Evolutionary conservation across 2,888 invertebrate species (phyloP).

Genomic region (Nasonia oneida): DNA sequence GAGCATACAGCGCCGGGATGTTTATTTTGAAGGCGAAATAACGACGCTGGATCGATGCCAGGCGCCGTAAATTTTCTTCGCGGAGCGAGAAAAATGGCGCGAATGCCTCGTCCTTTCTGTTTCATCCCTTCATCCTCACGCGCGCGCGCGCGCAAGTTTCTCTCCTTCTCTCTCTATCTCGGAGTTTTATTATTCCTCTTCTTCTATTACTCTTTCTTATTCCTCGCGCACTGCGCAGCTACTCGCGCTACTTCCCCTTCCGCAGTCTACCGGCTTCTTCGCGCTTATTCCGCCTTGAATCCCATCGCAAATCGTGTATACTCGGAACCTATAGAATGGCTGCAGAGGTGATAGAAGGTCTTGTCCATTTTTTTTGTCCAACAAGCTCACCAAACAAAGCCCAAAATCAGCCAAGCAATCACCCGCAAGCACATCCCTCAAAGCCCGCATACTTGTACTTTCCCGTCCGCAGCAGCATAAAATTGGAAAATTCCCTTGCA

Average conservation of each 20-base stretch:
- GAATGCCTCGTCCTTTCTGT: constrained; percentile 71
- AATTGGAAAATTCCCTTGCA: constrained; percentile 56
- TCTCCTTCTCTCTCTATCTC: constrained; percentile 42
- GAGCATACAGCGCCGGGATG: constrained; percentile 65
- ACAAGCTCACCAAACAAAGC: too few species aligned
- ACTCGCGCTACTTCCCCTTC: background rate
- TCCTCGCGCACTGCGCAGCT: constrained; percentile 20
- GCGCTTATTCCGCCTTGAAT: constrained; percentile 29
- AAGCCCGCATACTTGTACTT: too few species aligned
- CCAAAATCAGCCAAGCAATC: too few species aligned
- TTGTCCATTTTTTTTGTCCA: too few species aligned
- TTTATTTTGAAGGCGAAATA: constrained; percentile 76
- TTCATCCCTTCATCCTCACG: constrained; percentile 58
- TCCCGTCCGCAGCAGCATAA: constrained; percentile 38
- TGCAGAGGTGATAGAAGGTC: too few species aligned
- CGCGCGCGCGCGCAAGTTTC: constrained; percentile 8
- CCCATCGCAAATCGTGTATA: constrained; percentile 44
- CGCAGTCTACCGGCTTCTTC: background rate
- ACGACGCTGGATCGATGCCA: constrained; percentile 77
- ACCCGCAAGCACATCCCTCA: too few species aligned
- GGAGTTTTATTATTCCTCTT: constrained; percentile 47
- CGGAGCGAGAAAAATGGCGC: constrained; percentile 77
- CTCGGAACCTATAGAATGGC: background rate
- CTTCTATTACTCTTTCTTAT: constrained; percentile 48
- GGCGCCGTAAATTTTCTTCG: constrained; percentile 75